A percentile compares a stretch with the other conserved stretches of the same genome.
phyloP scores from a whole-genome alignment of 2,113 vertebrate genomes.

The Sarotherodon lohbergeri region DNA sequence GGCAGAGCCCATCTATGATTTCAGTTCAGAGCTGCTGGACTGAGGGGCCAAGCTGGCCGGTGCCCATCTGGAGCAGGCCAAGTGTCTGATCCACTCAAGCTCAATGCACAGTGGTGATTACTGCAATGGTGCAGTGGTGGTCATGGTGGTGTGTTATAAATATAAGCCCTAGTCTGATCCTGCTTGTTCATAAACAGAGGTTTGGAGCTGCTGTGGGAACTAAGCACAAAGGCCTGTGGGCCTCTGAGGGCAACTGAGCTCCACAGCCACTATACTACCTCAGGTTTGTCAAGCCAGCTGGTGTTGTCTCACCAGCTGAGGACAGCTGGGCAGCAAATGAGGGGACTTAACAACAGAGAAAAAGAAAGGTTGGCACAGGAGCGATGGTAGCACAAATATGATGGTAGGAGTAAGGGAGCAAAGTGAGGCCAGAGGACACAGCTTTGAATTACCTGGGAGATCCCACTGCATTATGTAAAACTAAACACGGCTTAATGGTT shows the following conservation, averaged over 20 bases:
- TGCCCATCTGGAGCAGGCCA: slow-evolving; percentile 77
- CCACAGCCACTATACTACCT: slow-evolving; percentile 33
- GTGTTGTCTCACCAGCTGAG: slow-evolving; percentile 53
- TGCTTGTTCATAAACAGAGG: slow-evolving; percentile 76
- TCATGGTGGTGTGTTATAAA: slow-evolving; percentile 83
- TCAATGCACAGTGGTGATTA: slow-evolving; percentile 77
- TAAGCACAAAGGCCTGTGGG: slow-evolving; percentile 57
- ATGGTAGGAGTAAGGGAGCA: neutral
- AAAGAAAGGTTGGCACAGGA: slow-evolving; percentile 46
- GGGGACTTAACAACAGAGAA: slow-evolving; percentile 37
- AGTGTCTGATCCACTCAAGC: slow-evolving; percentile 76
- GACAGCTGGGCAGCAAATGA: slow-evolving; percentile 27
- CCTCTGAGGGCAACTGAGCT: slow-evolving; percentile 69
- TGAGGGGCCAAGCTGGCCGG: slow-evolving; percentile 77
- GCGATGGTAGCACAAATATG: slow-evolving; percentile 39
- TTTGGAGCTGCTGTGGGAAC: slow-evolving; percentile 77
- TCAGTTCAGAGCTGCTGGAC: slow-evolving; percentile 71
- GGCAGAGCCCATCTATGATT: slow-evolving; percentile 72
- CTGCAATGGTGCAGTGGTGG: slow-evolving; percentile 73
- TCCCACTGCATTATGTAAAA: neutral
- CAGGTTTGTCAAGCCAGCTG: slow-evolving; percentile 59
- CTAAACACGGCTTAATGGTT: neutral
- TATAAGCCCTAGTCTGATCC: slow-evolving; percentile 76
- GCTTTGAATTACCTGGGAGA: slow-evolving; percentile 45
- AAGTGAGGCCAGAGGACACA: slow-evolving; percentile 24